phyloP scores from a whole-genome alignment of 2,888 invertebrate genomes.

The Uloborus plumipes region DNA sequence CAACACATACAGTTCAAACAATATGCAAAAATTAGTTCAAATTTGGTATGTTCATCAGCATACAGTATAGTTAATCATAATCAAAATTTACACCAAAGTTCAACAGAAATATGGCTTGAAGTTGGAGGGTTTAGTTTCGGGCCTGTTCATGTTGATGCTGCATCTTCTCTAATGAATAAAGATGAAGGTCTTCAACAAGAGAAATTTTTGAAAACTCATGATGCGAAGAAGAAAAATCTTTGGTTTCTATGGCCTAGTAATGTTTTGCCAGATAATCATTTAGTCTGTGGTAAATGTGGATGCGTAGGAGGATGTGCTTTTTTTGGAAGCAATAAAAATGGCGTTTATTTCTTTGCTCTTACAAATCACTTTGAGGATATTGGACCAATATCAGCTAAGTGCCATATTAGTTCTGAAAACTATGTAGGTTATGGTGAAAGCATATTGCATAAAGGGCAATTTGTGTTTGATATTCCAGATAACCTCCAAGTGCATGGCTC shows the following conservation, averaged over 20 bases:
- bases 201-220: conserved; percentile 75
- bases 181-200: conserved; percentile 69
- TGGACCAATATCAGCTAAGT: conserved; percentile 46
- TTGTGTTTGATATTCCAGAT: conserved; percentile 64
- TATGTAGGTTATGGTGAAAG: conserved; percentile 89
- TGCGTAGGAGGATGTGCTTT: conserved; percentile 96
- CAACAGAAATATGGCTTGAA: conserved; percentile 82
- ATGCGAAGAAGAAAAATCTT: conserved; percentile 85
- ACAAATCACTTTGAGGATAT: conserved; percentile 36
- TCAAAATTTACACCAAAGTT: conserved; percentile 66
- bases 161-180: conserved; percentile 56
- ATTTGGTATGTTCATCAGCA: conserved; percentile 52
- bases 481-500: conserved; percentile 22
- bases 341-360: conserved; percentile 84
- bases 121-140: conserved; percentile 92
- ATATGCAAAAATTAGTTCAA: conserved; percentile 76
- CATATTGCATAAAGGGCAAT: conserved; percentile 85
- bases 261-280: conserved; percentile 70
- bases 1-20: conserved; percentile 81
- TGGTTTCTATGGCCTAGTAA: conserved; percentile 95
- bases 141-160: conserved; percentile 90
- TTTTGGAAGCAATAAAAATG: conserved; percentile 93
- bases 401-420: conserved; percentile 50
- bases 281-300: conserved; percentile 80
- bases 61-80: conserved; percentile 67